Percentiles rank a stretch among this genome's conserved stretches.
phyloP scores from a whole-genome alignment of 2,888 invertebrate genomes.

The Leucoptera coffeella region DNA sequence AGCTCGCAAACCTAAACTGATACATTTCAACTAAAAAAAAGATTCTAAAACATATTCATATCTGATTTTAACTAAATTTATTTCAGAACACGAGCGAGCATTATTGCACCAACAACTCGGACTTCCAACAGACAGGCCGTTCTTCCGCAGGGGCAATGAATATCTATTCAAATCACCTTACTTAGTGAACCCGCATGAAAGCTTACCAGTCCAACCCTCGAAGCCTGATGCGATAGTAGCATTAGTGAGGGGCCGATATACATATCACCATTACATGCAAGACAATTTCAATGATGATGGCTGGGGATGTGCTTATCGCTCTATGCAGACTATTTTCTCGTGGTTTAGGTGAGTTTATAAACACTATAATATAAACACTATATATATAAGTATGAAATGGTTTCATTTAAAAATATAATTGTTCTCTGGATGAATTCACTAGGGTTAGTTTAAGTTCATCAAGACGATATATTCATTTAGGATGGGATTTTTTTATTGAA shows the following conservation, averaged over 20 bases:
- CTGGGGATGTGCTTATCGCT: constrained; percentile 99
- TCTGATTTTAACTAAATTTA: too few relatives aligned
- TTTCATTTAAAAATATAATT: too few relatives aligned
- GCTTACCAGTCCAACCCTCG: constrained; percentile 29
- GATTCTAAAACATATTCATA: too few relatives aligned
- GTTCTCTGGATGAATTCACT: too few relatives aligned
- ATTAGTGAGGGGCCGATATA: constrained; percentile 77
- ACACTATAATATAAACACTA: too few relatives aligned
- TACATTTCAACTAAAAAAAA: too few relatives aligned
- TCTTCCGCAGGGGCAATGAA: constrained; percentile 69
- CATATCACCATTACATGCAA: constrained; percentile 96
- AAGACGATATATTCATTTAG: too few relatives aligned
- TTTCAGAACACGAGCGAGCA: constrained; percentile 55
- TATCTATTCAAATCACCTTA: constrained; percentile 46
- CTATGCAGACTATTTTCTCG: constrained; percentile 91
- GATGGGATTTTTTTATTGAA: too few relatives aligned
- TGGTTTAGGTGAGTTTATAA: constrained; percentile 73
- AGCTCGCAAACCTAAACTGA: too few relatives aligned
- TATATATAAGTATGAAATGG: too few relatives aligned
- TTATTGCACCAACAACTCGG: constrained; percentile 66
- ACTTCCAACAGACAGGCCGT: constrained; percentile 61
- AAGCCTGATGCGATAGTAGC: constrained; percentile 20
- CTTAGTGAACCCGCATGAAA: constrained; percentile 71
- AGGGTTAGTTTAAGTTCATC: too few relatives aligned
- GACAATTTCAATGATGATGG: constrained; percentile 90